Evolutionary conservation across 1,140 invertebrate genomes (phyloP).

Genomic region (Dinoponera quadriceps): DNA sequence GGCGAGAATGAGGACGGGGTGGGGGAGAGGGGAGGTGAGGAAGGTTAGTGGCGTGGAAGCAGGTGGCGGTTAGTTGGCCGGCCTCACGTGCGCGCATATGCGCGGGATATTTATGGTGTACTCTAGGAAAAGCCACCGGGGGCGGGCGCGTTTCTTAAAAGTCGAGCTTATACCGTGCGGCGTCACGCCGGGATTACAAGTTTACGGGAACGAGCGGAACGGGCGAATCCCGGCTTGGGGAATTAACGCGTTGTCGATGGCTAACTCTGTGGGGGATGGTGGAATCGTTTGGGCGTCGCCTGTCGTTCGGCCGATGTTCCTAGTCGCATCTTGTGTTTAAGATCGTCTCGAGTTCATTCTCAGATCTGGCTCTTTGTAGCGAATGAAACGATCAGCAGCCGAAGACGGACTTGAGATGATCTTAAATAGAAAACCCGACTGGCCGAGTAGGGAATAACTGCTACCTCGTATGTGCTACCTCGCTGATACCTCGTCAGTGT

Average conservation of each 20-base stretch:
- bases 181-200: constrained; percentile 14
- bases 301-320: too few relatives aligned
- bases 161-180: constrained; percentile 18
- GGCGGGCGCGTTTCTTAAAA: constrained; percentile 42
- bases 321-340: too few relatives aligned
- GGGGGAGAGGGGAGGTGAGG: neutral
- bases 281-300: neutral
- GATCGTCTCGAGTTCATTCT: too few relatives aligned
- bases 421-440: too few relatives aligned
- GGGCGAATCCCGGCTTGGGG: neutral
- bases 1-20: neutral
- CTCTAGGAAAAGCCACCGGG: constrained; percentile 31
- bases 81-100: constrained; percentile 47
- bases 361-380: too few relatives aligned
- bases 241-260: neutral
- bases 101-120: constrained; percentile 44
- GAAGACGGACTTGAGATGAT: too few relatives aligned
- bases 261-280: neutral
- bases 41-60: constrained; percentile 2
- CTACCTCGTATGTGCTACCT: too few relatives aligned
- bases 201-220: constrained; percentile 16
- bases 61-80: constrained; percentile 34
- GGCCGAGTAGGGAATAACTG: too few relatives aligned
- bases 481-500: too few relatives aligned
- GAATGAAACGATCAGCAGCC: too few relatives aligned